Conservation (phyloP, 2,113 vertebrate genomes). For the Mustela nigripes region DNA sequence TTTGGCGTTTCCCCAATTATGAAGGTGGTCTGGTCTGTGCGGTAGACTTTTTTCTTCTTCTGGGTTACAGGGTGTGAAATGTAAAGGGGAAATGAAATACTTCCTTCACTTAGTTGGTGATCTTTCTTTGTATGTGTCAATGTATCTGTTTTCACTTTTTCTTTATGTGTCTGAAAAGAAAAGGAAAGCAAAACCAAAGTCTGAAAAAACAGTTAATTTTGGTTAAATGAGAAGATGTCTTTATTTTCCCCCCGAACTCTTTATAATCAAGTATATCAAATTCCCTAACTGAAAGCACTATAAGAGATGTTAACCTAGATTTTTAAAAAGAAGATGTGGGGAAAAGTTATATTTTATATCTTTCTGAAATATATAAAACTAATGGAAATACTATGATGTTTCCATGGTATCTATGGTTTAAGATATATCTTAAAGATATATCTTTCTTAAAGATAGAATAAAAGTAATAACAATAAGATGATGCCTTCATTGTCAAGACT, state of each 20-base stretch:
- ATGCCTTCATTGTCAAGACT: background rate
- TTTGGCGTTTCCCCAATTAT: constrained; percentile 93
- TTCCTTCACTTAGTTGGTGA: constrained; percentile 38
- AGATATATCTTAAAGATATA: background rate
- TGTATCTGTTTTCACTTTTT: background rate
- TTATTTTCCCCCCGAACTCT: background rate
- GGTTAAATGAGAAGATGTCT: background rate
- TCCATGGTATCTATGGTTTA: background rate
- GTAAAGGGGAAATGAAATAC: constrained; percentile 50
- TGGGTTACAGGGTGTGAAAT: constrained; percentile 89
- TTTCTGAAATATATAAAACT: background rate
- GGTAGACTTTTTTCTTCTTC: constrained; percentile 86
- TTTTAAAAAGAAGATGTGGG: background rate
- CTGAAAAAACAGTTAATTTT: constrained; percentile 2
- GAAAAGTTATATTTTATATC: background rate
- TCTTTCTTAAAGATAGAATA: background rate
- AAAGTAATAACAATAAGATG: background rate
- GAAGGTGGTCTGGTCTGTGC: constrained; percentile 86
- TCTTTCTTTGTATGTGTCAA: background rate
- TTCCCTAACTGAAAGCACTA: background rate
- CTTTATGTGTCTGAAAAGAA: constrained; percentile 77
- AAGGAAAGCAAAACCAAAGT: constrained; percentile 58
- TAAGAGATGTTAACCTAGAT: background rate
- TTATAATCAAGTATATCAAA: constrained; percentile 13
- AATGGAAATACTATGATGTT: background rate